These are phyloP conservation scores for Himalopsyche anomala DNA, from an alignment of 2,888 invertebrate species.

Conservation along the genomic window DNA sequence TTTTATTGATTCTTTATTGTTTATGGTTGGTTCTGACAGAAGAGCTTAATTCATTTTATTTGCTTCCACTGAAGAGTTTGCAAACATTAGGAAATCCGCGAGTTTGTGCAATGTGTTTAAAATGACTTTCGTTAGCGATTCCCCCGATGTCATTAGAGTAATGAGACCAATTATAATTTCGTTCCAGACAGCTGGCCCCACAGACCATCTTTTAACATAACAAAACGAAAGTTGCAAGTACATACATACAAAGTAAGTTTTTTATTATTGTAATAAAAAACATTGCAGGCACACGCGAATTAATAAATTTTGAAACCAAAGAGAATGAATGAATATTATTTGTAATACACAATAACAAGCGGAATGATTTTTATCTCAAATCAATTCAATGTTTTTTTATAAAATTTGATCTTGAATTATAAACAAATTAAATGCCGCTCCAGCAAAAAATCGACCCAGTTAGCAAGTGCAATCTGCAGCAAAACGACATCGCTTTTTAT, in stretches of 20 bases:
- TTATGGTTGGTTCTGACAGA: too few species aligned
- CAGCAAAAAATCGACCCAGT: too few species aligned
- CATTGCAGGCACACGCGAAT: background rate
- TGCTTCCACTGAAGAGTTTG: too few species aligned
- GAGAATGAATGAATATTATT: background rate
- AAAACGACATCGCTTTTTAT: too few species aligned
- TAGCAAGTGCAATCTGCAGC: too few species aligned
- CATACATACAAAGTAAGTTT: background rate
- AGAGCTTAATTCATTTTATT: too few species aligned
- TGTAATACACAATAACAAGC: too few species aligned
- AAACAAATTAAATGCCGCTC: too few species aligned
- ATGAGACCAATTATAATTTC: conserved; percentile 40
- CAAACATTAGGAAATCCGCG: background rate
- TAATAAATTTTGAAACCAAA: background rate
- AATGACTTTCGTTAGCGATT: conserved; percentile 39
- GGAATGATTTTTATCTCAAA: too few species aligned
- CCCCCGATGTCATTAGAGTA: conserved; percentile 33
- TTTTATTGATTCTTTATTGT: too few species aligned
- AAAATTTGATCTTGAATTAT: too few species aligned
- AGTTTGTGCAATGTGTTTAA: background rate
- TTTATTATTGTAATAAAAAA: background rate
- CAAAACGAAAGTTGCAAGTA: conserved; percentile 24
- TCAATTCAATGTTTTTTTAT: too few species aligned
- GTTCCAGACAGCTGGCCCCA: conserved; percentile 33
- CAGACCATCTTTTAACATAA: conserved; percentile 13